Percentiles rank a stretch among this genome's conserved stretches.
Evolutionary conservation across 2,113 vertebrate species (phyloP).

Genomic region (Trogon melanurus): DNA sequence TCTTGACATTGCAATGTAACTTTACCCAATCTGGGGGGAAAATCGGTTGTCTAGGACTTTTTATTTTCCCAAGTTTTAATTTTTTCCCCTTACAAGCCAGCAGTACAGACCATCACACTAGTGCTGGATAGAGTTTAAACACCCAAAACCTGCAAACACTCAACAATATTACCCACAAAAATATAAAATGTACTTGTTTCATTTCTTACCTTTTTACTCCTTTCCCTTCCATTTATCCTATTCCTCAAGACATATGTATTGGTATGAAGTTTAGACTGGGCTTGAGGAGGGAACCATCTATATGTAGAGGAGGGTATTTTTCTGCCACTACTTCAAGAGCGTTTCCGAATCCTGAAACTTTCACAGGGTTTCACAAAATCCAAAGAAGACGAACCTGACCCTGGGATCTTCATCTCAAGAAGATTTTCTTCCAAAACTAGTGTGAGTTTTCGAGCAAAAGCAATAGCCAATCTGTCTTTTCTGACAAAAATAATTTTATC

Average conservation of each 20-base stretch:
- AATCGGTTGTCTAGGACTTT: not conserved
- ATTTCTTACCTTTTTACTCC: not conserved
- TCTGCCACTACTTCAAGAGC: not conserved
- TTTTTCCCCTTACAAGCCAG: not conserved
- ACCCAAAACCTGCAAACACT: not conserved
- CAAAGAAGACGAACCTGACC: not conserved
- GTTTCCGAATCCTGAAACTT: not conserved
- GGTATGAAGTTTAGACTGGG: not conserved
- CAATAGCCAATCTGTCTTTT: not conserved
- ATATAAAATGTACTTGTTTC: not conserved
- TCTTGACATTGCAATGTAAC: not conserved
- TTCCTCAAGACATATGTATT: not conserved
- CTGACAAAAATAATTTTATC: not conserved
- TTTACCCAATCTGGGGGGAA: not conserved
- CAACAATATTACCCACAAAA: not conserved
- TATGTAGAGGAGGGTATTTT: not conserved
- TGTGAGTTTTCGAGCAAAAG: not conserved
- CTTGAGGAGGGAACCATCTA: not conserved
- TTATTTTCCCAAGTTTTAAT: not conserved
- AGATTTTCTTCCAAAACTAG: not conserved
- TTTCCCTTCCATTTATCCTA: not conserved
- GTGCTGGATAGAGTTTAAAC: not conserved
- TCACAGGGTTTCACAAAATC: not conserved
- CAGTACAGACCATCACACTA: not conserved
- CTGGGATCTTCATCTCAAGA: not conserved